Evolutionary conservation across 2,797 vertebrate species (phyloP), one percentile per base, ranked within the genome.

Genomic region (Anomalospiza imberbis): DNA sequence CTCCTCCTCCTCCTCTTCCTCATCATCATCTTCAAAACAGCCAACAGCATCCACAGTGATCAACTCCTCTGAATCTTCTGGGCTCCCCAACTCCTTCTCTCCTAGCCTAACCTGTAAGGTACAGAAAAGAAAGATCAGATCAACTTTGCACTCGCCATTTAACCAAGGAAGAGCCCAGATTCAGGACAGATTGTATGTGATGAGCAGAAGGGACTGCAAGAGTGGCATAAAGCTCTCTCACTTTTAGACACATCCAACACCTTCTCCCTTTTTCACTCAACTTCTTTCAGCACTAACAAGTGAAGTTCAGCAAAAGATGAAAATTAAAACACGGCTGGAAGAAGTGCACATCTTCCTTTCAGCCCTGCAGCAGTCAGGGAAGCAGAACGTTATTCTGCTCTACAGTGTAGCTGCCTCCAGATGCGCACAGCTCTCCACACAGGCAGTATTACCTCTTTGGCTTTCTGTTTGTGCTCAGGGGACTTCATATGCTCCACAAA

Each of bases 401-500:
- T 53, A 40, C 24, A 62, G 34, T 6, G 5, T 10, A 85, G 51
- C 70, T 85, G 55, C 45, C 48, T 82, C 51, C 48, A 88, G 48
- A 40, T 34, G 50, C 28, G 42, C 0, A 0, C 14, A 91, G 71
- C 21, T 61, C 62, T 82, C 31, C 61, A 26, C 24, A 4, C 45
- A 42, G 83, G 74, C 68, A 90, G 29, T 15, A 32, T 97, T 96
- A 99, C 99, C 98, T 98, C 98, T 95, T 98, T 98, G 85, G 98
- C 98, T 93, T 98, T 98, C 90, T 98, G 98, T 86, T 98, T 98
- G 97, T 99, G 99, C 72, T 98, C 99, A 70, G 97, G 96, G 26
- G 99, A 98, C 96, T 99, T 99, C 97, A 99, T 98, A 55, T 99
- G 99, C 89, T 99, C 99, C 95, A 99, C 98, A 67, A 99, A 99